Percentiles rank a stretch among this genome's conserved stretches.
Conservation (phyloP, 2,113 vertebrate species). For the Apaloderma vittatum region DNA sequence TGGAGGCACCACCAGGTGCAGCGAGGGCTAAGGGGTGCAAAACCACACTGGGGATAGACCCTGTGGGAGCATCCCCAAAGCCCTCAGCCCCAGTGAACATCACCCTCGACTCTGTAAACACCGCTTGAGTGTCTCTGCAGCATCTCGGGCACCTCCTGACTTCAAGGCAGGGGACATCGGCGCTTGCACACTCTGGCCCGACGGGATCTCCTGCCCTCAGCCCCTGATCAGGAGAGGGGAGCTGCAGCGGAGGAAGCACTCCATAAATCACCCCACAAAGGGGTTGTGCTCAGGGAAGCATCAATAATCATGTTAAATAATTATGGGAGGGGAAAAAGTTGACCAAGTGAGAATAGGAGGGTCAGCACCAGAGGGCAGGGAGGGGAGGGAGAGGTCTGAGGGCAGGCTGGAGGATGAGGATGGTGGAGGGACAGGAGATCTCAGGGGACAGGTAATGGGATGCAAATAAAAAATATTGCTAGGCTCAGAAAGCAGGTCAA, state of each 20-base stretch:
- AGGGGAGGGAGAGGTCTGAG: not conserved
- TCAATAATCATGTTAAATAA: not conserved
- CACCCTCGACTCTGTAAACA: not conserved
- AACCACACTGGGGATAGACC: not conserved
- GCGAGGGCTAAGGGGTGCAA: fast-evolving
- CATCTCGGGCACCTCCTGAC: not conserved
- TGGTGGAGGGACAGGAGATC: not conserved
- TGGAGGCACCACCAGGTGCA: not conserved
- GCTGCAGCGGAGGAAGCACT: not conserved
- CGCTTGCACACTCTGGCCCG: fast-evolving
- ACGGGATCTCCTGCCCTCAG: not conserved
- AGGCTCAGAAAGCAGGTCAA: not conserved
- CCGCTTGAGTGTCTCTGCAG: not conserved
- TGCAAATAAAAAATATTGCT: not conserved
- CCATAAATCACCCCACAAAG: not conserved
- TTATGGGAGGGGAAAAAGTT: not conserved
- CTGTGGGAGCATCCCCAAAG: not conserved
- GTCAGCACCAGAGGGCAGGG: not conserved
- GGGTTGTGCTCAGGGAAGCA: not conserved
- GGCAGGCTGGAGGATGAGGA: not conserved
- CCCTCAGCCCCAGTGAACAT: not conserved
- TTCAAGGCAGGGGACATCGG: not conserved
- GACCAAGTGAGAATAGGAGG: constrained; percentile 17
- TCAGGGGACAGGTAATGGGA: not conserved
- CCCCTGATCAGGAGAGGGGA: not conserved